Evolutionary conservation across 2,888 invertebrate species (phyloP).

Genomic region (Seira sanloemensis): DNA sequence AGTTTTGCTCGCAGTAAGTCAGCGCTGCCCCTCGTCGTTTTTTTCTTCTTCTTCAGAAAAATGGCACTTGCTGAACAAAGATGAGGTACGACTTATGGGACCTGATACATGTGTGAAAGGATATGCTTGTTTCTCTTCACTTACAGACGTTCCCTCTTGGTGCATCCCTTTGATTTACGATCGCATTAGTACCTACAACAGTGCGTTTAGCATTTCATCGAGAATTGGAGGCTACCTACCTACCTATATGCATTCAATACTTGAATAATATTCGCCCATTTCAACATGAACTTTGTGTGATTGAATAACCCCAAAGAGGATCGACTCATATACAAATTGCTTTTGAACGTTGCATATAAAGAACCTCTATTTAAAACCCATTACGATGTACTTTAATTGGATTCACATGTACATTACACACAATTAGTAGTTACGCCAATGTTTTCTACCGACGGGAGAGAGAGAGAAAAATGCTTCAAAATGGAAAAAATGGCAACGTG

Average conservation of each 20-base stretch:
- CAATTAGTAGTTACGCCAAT: slow-evolving; percentile 19
- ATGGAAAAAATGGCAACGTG: not conserved
- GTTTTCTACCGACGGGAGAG: not conserved
- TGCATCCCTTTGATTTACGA: not conserved
- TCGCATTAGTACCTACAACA: not conserved
- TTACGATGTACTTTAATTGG: slow-evolving; percentile 24
- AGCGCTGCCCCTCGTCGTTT: too few species aligned
- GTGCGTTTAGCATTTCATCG: too few species aligned
- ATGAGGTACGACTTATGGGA: not conserved
- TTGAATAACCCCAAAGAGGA: not conserved
- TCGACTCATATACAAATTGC: not conserved
- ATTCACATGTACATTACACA: slow-evolving; percentile 24
- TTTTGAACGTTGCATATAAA: not conserved
- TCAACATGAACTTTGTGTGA: not conserved
- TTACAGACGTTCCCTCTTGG: slow-evolving; percentile 6
- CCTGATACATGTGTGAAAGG: not conserved
- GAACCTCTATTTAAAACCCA: not conserved
- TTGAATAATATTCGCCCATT: not conserved
- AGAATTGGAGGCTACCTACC: too few species aligned
- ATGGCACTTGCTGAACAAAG: not conserved
- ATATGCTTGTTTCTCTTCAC: not conserved
- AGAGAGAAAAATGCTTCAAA: not conserved
- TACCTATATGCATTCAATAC: too few species aligned
- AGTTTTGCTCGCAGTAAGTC: slow-evolving; percentile 6
- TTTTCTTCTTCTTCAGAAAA: too few species aligned